These are phyloP conservation scores for Agrilus planipennis DNA, from an alignment of 1,140 invertebrate genomes.

Conservation along the genomic window DNA sequence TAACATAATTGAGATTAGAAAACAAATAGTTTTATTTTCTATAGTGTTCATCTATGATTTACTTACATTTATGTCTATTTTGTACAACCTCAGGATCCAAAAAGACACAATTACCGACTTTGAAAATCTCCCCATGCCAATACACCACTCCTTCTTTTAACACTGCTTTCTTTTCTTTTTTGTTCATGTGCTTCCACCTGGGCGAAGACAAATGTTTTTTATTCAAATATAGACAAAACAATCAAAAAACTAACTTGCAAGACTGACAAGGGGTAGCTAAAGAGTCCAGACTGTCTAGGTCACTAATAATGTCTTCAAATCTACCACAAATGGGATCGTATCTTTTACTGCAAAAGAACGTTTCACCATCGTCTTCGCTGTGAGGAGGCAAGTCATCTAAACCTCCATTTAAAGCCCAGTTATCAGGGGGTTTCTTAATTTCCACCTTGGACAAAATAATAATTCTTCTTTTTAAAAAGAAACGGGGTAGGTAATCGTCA, in stretches of 20 bases:
- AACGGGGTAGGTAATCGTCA: neutral
- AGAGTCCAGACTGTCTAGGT: constrained; percentile 35
- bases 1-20: no score
- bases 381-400: constrained; percentile 13
- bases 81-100: neutral
- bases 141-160: neutral
- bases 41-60: no score
- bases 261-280: constrained; percentile 40
- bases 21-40: no score
- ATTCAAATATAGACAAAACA: no score
- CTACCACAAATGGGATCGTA: constrained; percentile 53
- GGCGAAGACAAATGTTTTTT: neutral
- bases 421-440: constrained; percentile 13
- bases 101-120: neutral
- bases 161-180: neutral
- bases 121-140: neutral
- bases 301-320: constrained; percentile 52
- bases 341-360: constrained; percentile 51
- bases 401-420: constrained; percentile 18
- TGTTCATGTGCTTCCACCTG: neutral
- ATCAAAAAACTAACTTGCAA: constrained; percentile 36
- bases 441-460: constrained; percentile 14
- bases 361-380: constrained; percentile 44
- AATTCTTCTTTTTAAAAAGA: neutral
- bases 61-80: no score